Evolutionary conservation across 2,888 invertebrate species (phyloP), one percentile per base, ranked within the genome.

Genomic region (Andrena flavipes): DNA sequence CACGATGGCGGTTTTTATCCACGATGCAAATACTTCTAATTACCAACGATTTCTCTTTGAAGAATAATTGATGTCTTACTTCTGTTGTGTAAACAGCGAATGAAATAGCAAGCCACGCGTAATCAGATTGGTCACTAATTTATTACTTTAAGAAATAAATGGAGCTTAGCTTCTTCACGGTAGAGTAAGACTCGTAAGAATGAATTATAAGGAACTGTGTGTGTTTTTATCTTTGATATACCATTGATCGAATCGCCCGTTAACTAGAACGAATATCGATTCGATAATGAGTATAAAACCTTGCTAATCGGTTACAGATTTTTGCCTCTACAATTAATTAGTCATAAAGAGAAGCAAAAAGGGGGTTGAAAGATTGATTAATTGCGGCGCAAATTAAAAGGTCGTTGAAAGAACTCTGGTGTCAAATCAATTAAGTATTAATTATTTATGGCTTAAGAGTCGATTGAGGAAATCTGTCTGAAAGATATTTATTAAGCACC

Each of bases 1-100:
- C 35, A 16, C 51, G 30, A 30, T 30, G 29, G 20, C 51, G 30
- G 49, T 51, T 33, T 67, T 33, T 35, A 33, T 62, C n/a, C 62
- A 3, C 59, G 59, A 16, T 20, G 7, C 20, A 33, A 20, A 62
- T 10, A 10, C n/a, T 35, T 30, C n/a, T 16, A 23, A 68, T 54
- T 33, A 23, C 33, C 68, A n/a, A 6, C 8, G 56, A 26, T 69
- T 69, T 69, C 69, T 56, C 69, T 35, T 33, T 35, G 35, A 10
- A 8, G 5, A n/a, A 54, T 8, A 16, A 69, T 26, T n/a, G 1
- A 4, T 7, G 20, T 7, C 6, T 23, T 4, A 13, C 7, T 56
- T 23, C 26, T 4, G 2, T 26, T 54, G n/a, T 2, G 29, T 42
- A 5, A n/a, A 7, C 2, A n/a, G 13, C 26, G 13, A 60, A 29